phyloP scores from a whole-genome alignment of 2,113 vertebrate species.

The Thermophis baileyi region DNA sequence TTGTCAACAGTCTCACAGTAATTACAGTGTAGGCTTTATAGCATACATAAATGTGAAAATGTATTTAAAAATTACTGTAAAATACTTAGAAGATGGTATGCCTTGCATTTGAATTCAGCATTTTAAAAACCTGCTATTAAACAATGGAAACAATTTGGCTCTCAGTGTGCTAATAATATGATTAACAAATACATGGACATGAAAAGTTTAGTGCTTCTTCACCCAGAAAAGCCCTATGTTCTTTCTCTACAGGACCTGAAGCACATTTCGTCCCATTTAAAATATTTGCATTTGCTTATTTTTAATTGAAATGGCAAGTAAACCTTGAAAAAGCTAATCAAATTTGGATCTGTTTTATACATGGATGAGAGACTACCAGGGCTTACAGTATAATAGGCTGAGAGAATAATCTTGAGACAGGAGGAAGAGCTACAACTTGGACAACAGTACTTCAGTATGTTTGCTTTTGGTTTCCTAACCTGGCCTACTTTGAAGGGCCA shows the following conservation, averaged over 20 bases:
- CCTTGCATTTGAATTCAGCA: slow-evolving; percentile 41
- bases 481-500: not conserved
- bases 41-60: slow-evolving; percentile 44
- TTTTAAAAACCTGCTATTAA: slow-evolving; percentile 42
- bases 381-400: not conserved
- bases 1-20: not conserved
- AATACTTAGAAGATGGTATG: slow-evolving; percentile 10
- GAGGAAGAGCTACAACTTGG: not conserved
- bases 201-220: not conserved
- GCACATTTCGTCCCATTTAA: not conserved
- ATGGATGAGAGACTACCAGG: not conserved
- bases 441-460: not conserved
- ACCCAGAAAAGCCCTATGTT: not conserved
- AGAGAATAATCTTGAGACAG: not conserved
- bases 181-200: not conserved
- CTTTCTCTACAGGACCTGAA: not conserved
- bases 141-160: not conserved
- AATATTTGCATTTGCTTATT: not conserved
- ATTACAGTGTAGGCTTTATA: not conserved
- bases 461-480: not conserved
- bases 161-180: not conserved
- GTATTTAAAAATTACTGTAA: slow-evolving; percentile 22
- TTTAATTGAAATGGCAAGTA: not conserved
- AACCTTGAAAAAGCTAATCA: not conserved
- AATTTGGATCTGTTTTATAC: not conserved